Percentiles rank a stretch among this genome's conserved stretches.
Evolutionary conservation across 1,140 invertebrate genomes (phyloP).

Genomic region (Calosoma granatense): DNA sequence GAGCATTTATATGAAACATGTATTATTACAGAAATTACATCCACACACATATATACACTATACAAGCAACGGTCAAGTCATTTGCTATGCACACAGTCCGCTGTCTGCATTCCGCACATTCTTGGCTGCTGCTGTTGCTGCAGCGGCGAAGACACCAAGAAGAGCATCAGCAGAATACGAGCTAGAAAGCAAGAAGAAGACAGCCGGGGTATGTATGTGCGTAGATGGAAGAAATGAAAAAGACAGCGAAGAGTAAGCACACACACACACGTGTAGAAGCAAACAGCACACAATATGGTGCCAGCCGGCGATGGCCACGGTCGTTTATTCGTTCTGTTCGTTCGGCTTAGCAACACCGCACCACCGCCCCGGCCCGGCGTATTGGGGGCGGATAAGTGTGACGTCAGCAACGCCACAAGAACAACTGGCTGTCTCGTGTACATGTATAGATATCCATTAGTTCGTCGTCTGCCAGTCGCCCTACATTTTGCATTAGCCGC

Average conservation of each 20-base stretch:
- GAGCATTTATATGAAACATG: too few species aligned
- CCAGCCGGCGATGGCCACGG: background rate
- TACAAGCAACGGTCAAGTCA: too few species aligned
- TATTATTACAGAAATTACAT: too few species aligned
- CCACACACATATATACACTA: too few species aligned
- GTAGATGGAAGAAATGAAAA: background rate
- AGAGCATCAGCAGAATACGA: background rate
- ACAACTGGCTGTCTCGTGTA: background rate
- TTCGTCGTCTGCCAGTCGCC: background rate
- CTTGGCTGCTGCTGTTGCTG: background rate
- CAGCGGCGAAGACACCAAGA: background rate
- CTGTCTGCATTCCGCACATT: slow-evolving; percentile 6
- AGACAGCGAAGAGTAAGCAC: background rate
- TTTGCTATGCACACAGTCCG: background rate
- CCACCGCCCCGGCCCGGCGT: background rate
- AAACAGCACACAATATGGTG: background rate
- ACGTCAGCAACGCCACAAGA: background rate
- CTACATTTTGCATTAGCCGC: background rate
- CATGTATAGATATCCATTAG: background rate
- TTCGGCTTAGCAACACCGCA: background rate
- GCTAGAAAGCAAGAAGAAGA: background rate
- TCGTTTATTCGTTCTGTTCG: too few species aligned
- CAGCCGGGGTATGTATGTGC: background rate
- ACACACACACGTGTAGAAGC: too few species aligned
- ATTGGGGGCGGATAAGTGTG: background rate